phyloP scores from a whole-genome alignment of 2,797 vertebrate species.

The Enteromius argenteus region DNA sequence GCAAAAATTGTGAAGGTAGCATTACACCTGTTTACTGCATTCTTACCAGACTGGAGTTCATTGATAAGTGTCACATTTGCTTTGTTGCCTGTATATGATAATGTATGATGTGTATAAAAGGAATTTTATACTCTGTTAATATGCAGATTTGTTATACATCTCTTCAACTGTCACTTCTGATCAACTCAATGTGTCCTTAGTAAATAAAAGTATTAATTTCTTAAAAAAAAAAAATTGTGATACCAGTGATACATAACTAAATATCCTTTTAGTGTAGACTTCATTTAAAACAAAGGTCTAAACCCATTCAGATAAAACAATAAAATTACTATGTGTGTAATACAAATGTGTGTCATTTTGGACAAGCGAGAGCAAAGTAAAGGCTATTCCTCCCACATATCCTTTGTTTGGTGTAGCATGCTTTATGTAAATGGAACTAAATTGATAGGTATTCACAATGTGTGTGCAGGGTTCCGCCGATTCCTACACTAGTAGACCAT shows the following conservation, averaged over 20 bases:
- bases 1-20: neutral
- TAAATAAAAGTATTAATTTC: neutral
- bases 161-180: no score
- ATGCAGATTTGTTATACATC: neutral
- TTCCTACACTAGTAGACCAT: slow-evolving; percentile 98
- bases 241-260: neutral
- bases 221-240: neutral
- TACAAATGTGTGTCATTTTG: slow-evolving; percentile 12
- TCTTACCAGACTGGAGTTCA: slow-evolving; percentile 31
- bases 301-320: slow-evolving; percentile 5
- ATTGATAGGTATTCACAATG: neutral
- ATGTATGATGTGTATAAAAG: neutral
- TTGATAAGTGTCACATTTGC: neutral
- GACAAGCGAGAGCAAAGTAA: neutral
- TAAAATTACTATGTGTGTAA: slow-evolving; percentile 4
- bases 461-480: slow-evolving; percentile 93
- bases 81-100: slow-evolving; percentile 7
- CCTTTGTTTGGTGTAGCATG: slow-evolving; percentile 10
- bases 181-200: neutral
- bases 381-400: slow-evolving; percentile 14
- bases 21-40: neutral
- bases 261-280: neutral
- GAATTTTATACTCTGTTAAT: neutral
- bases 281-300: neutral
- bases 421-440: neutral